Base-by-base conservation (phyloP, 2,888 invertebrate genomes). In the Suillia variegata region DNA sequence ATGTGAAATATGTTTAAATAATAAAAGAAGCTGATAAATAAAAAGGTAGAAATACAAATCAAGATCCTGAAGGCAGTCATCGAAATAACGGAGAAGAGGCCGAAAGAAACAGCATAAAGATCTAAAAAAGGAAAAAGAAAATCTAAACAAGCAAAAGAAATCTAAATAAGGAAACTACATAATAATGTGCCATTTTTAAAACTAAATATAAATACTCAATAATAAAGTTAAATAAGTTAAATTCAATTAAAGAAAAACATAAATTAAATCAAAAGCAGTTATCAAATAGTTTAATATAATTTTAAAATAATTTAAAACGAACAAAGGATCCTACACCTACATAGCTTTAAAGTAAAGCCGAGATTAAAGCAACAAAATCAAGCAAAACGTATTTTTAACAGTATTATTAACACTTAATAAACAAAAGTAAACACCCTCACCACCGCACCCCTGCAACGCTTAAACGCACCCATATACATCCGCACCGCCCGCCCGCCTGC, bases 381-480 rank as follows among this genome's bases (percentile, higher is more conserved):
- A 59, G 26, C 71, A 73, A 48, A 54, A 52, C 59, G 66, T 66
- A 65, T 66, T 64, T 63, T 63, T 66, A 66, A 67, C 67, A 67
- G 67, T 67, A 67, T 67, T 67, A 67, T 67, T 67, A 67, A 67
- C 67, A 67, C 67, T 60, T 64, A 63, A 60, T 59, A 63, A 61
- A n/a, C n/a, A n/a, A n/a, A n/a, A n/a, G n/a, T n/a, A n/a, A n/a
- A n/a, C n/a, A n/a, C n/a, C n/a, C n/a, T n/a, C n/a, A n/a, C n/a
- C n/a, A n/a, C n/a, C n/a, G n/a, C n/a, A n/a, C n/a, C n/a, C n/a
- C n/a, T n/a, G n/a, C n/a, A n/a, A n/a, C n/a, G n/a, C n/a, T n/a
- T n/a, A n/a, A n/a, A n/a, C n/a, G n/a, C n/a, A n/a, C n/a, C n/a
- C n/a, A n/a, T n/a, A n/a, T n/a, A n/a, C n/a, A n/a, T n/a, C n/a